Conservation (phyloP, 2,797 vertebrate species). For the Crocodylus rhombifer region DNA sequence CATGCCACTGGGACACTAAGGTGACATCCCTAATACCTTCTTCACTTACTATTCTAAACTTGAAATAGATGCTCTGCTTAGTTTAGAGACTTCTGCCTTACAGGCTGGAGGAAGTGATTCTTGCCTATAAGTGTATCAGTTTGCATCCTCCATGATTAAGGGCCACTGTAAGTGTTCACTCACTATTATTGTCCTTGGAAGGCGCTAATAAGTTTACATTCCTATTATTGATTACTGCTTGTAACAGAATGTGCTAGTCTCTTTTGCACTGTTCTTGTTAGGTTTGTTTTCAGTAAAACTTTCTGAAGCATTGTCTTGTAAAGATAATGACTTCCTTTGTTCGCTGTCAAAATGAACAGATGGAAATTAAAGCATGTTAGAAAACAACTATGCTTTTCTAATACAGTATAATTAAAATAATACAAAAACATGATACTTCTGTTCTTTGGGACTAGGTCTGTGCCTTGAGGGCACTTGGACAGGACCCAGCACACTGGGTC, state of each 20-base stretch:
- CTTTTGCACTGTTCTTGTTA: conserved; percentile 33
- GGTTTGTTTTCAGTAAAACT: conserved; percentile 38
- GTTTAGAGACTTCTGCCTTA: not conserved
- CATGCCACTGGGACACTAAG: not conserved
- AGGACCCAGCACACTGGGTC: not conserved
- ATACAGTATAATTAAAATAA: conserved; percentile 42
- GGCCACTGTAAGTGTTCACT: not conserved
- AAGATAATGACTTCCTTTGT: conserved; percentile 55
- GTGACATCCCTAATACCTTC: not conserved
- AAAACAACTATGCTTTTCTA: conserved; percentile 48
- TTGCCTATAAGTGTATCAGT: not conserved
- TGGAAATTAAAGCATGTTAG: conserved; percentile 42
- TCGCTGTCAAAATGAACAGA: conserved; percentile 46
- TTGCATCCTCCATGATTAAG: conserved; percentile 41
- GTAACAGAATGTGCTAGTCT: not conserved
- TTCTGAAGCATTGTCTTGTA: conserved; percentile 16
- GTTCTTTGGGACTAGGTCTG: not conserved
- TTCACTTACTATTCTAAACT: accelerated
- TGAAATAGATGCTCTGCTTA: not conserved
- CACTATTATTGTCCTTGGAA: not conserved
- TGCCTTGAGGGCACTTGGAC: not conserved
- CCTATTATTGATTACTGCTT: conserved; percentile 37
- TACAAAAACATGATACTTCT: conserved; percentile 28
- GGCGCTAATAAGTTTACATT: conserved; percentile 36
- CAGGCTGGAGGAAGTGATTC: not conserved